phyloP scores from a whole-genome alignment of 2,797 vertebrate genomes.

The Lagocephalus sceleratus region DNA sequence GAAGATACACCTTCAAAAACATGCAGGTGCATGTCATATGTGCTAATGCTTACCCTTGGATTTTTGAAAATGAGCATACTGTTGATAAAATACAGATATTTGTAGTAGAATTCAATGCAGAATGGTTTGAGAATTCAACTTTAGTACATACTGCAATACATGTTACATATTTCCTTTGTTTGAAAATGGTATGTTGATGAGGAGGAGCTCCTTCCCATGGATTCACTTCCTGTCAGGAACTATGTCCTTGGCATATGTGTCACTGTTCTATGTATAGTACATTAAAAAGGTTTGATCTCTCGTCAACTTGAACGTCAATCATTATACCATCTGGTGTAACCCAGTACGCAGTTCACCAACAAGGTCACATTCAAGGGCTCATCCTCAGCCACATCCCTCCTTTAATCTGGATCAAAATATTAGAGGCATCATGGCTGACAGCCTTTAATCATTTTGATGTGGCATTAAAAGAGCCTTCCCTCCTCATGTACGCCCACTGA shows the following conservation, averaged over 20 bases:
- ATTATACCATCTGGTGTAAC: slow-evolving; percentile 73
- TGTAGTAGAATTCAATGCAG: too few species aligned
- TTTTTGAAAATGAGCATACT: too few species aligned
- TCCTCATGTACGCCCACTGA: slow-evolving; percentile 7
- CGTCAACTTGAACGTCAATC: slow-evolving; percentile 72
- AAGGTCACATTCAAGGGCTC: slow-evolving; percentile 73
- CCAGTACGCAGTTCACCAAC: slow-evolving; percentile 61
- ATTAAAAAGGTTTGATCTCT: slow-evolving; percentile 71
- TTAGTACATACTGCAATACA: too few species aligned
- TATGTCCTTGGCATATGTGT: slow-evolving; percentile 68
- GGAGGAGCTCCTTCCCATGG: slow-evolving; percentile 21
- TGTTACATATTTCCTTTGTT: too few species aligned
- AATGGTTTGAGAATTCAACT: too few species aligned
- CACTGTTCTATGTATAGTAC: slow-evolving; percentile 60
- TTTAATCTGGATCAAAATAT: slow-evolving; percentile 82
- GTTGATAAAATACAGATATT: too few species aligned
- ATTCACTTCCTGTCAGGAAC: slow-evolving; percentile 68
- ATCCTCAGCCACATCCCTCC: slow-evolving; percentile 65
- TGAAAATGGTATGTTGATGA: slow-evolving; percentile 21
- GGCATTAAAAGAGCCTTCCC: slow-evolving; percentile 56
- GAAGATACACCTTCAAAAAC: too few species aligned
- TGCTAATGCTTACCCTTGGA: too few species aligned
- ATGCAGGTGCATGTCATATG: too few species aligned
- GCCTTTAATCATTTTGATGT: slow-evolving; percentile 77
- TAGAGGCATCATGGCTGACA: slow-evolving; percentile 66